Evolutionary conservation across 2,113 vertebrate species (phyloP).

Genomic region (Capra hircus): DNA sequence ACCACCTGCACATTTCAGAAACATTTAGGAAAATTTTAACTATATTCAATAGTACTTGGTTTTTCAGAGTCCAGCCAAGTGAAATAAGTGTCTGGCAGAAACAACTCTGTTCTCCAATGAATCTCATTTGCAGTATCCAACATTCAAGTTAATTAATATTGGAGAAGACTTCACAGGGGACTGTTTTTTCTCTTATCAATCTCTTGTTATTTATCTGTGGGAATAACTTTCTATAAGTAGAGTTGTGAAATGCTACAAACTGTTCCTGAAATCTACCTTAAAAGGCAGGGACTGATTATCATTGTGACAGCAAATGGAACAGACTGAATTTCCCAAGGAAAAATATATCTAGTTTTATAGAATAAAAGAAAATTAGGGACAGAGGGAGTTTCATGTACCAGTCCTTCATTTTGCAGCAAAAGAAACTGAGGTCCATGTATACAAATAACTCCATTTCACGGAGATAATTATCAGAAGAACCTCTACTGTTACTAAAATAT

Average conservation of each 20-base stretch:
- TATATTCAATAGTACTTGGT: neutral
- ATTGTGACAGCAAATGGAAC: neutral
- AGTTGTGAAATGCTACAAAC: neutral
- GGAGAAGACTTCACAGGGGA: neutral
- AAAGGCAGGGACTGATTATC: neutral
- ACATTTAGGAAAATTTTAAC: constrained; percentile 9
- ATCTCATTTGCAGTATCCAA: neutral
- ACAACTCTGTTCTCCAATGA: neutral
- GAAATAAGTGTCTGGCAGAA: constrained; percentile 21
- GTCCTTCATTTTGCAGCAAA: neutral
- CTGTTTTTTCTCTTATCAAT: neutral
- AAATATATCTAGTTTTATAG: neutral
- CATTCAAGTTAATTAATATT: constrained; percentile 7
- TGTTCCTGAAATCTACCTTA: neutral
- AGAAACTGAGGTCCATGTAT: neutral
- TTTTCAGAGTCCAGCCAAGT: neutral
- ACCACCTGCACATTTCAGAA: neutral
- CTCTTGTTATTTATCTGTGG: neutral
- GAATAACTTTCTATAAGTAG: neutral
- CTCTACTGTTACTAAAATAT: neutral
- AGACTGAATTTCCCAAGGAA: neutral
- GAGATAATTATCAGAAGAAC: neutral
- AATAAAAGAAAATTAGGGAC: neutral
- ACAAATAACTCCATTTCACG: neutral
- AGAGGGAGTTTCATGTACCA: neutral